Percentiles rank a stretch among this genome's conserved stretches.
Conservation (phyloP, 2,797 vertebrate genomes). For the Dromococcyx pavoninus region DNA sequence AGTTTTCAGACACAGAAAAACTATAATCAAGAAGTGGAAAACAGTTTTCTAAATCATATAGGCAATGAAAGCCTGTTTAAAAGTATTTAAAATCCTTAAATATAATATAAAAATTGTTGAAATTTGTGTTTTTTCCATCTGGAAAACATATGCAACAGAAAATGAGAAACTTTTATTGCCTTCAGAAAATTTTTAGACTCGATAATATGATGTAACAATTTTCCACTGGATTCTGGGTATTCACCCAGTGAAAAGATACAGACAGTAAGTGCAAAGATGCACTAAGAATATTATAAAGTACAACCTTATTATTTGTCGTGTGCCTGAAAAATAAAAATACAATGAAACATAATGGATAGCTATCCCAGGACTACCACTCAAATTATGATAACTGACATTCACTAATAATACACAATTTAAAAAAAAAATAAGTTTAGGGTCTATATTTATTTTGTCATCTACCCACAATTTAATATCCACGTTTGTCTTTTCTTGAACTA, state of each 20-base stretch:
- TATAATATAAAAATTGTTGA: background rate
- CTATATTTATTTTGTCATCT: conserved; percentile 47
- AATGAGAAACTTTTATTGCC: background rate
- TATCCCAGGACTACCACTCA: conserved; percentile 7
- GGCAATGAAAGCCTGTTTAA: background rate
- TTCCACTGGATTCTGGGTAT: background rate
- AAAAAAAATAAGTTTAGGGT: background rate
- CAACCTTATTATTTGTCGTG: background rate
- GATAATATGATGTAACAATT: background rate
- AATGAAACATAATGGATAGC: conserved; percentile 33
- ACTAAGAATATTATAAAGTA: background rate
- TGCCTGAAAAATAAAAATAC: background rate
- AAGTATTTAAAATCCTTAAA: background rate
- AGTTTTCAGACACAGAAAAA: background rate
- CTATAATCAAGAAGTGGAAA: background rate
- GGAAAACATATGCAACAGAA: background rate
- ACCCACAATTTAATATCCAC: conserved; percentile 31
- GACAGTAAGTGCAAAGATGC: background rate
- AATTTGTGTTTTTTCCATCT: background rate
- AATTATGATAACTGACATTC: conserved; percentile 52
- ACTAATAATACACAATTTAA: background rate
- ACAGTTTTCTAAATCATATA: background rate
- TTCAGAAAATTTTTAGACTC: background rate
- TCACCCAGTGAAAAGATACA: background rate
- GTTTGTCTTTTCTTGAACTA: background rate